Conservation (phyloP, 2,797 vertebrate genomes). For the Sorex maritimensis region DNA sequence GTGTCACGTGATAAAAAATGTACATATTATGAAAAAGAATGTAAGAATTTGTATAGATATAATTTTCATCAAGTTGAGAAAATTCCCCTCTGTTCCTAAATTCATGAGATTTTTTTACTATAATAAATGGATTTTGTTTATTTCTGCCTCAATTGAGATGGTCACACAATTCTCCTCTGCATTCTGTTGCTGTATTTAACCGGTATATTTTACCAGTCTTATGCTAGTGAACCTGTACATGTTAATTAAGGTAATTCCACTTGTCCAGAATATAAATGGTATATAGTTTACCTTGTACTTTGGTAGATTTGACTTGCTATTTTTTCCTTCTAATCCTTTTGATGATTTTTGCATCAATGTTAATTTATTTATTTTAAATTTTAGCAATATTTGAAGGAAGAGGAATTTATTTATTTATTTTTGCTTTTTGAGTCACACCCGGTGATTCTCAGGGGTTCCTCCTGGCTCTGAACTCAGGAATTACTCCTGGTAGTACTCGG, state of each 20-base stretch:
- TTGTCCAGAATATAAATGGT: neutral
- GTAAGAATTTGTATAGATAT: neutral
- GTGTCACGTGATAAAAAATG: no score
- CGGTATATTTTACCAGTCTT: neutral
- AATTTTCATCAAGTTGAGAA: neutral
- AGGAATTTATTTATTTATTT: no score
- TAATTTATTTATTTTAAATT: neutral
- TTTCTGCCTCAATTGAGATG: neutral
- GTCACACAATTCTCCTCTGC: neutral
- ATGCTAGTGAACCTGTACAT: neutral
- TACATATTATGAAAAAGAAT: no score
- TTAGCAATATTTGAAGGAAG: no score
- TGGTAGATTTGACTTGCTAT: neutral
- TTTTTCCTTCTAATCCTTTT: neutral
- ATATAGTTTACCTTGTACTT: neutral
- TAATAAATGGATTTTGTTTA: neutral
- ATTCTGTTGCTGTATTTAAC: neutral
- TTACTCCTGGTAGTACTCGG: no score
- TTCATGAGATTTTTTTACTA: neutral
- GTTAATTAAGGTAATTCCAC: neutral
- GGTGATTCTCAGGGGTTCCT: no score
- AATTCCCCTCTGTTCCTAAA: neutral
- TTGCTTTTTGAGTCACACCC: no score
- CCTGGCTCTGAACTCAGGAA: no score
- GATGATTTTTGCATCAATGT: neutral